phyloP scores from a whole-genome alignment of 2,113 vertebrate species.

The Daubentonia madagascariensis region DNA sequence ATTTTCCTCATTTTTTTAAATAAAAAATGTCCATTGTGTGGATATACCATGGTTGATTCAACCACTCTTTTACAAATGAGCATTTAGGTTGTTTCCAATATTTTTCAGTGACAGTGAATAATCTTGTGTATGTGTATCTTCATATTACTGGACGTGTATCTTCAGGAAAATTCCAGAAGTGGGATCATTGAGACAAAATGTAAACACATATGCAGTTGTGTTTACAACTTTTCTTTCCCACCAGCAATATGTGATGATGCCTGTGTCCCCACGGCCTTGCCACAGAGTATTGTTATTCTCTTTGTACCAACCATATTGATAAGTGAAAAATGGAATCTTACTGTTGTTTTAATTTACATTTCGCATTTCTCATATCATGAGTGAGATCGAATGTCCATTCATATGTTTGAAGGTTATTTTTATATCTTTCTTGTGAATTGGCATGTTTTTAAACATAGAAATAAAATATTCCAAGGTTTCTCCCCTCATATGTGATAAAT shows the following conservation, averaged over 20 bases:
- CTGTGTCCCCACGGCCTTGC: background rate
- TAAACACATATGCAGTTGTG: background rate
- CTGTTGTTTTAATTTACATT: background rate
- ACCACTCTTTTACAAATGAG: background rate
- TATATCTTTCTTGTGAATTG: background rate
- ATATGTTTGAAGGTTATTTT: background rate
- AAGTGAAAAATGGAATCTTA: background rate
- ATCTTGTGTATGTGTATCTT: background rate
- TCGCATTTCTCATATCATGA: background rate
- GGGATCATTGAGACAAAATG: background rate
- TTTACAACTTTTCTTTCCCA: conserved; percentile 12
- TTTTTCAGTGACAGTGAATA: background rate
- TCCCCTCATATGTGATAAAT: background rate
- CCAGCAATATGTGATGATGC: background rate
- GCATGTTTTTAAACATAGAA: background rate
- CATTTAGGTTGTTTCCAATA: background rate
- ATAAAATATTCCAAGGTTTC: background rate
- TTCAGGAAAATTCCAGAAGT: background rate
- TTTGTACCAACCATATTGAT: background rate
- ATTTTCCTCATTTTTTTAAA: background rate
- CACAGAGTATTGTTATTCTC: background rate
- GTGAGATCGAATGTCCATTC: background rate
- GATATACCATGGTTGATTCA: background rate
- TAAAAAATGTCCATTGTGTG: background rate
- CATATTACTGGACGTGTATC: background rate